Conservation (phyloP, 1,140 invertebrate genomes). For the Lycorma delicatula region DNA sequence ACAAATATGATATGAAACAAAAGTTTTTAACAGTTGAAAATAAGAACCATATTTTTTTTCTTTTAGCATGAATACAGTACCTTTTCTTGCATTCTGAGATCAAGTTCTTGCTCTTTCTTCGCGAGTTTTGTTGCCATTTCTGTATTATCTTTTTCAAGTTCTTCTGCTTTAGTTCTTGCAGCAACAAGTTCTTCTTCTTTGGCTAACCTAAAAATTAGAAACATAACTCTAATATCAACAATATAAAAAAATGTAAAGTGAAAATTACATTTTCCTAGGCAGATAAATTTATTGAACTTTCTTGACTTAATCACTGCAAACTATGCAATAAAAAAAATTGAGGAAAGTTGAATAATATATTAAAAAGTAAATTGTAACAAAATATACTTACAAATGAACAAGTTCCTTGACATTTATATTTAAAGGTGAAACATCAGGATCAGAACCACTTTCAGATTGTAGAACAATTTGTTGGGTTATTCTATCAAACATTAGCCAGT, state of each 20-base stretch:
- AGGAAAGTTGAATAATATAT: too few species aligned
- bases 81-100: slow-evolving; percentile 80
- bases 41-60: too few species aligned
- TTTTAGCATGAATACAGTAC: too few species aligned
- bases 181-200: slow-evolving; percentile 90
- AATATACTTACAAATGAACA: slow-evolving; percentile 64
- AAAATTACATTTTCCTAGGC: not conserved
- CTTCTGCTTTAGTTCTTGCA: slow-evolving; percentile 76
- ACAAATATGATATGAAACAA: too few species aligned
- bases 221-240: not conserved
- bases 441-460: slow-evolving; percentile 63
- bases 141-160: slow-evolving; percentile 79
- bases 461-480: slow-evolving; percentile 92
- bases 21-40: too few species aligned
- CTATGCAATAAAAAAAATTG: too few species aligned
- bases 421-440: slow-evolving; percentile 75
- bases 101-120: slow-evolving; percentile 89
- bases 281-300: too few species aligned
- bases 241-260: slow-evolving; percentile 4
- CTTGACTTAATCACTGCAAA: too few species aligned
- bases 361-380: too few species aligned
- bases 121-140: slow-evolving; percentile 76
- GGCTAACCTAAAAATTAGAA: slow-evolving; percentile 49
- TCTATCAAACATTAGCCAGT: slow-evolving; percentile 90
- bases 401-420: slow-evolving; percentile 88